Conservation (phyloP, 92 coral and sea anemone species). For the Epizoanthus illoricatus region DNA sequence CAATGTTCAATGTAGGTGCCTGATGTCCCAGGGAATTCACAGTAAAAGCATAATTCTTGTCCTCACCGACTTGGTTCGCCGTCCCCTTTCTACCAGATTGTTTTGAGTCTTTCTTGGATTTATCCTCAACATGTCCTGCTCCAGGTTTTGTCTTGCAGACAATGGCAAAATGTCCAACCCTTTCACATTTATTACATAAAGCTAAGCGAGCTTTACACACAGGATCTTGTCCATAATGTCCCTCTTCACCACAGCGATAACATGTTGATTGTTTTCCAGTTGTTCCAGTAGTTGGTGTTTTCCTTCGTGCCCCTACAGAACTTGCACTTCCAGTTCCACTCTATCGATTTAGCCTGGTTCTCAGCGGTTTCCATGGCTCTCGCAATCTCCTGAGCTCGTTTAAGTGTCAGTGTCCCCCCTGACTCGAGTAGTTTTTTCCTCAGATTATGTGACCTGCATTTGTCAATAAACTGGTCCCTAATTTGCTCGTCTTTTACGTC, state of each 20-base stretch:
- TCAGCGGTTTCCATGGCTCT: slow-evolving; percentile 48
- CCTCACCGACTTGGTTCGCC: slow-evolving; percentile 32
- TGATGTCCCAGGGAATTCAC: slow-evolving; percentile 13
- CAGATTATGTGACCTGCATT: slow-evolving; percentile 40
- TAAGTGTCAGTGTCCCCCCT: slow-evolving; percentile 31
- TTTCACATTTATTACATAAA: slow-evolving; percentile 22
- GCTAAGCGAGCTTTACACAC: slow-evolving; percentile 34
- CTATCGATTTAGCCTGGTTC: slow-evolving; percentile 29
- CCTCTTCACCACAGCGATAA: slow-evolving; percentile 43
- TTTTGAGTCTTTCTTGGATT: slow-evolving; percentile 4
- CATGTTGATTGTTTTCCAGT: slow-evolving; percentile 17
- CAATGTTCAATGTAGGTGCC: slow-evolving; percentile 16
- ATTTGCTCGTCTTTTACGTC: slow-evolving; percentile 28
- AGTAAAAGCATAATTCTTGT: slow-evolving; percentile 26
- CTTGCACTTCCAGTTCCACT: slow-evolving; percentile 20
- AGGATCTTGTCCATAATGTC: slow-evolving; percentile 42
- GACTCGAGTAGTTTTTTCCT: slow-evolving; percentile 41
- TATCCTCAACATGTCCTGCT: slow-evolving; percentile 21
- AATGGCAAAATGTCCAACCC: slow-evolving; percentile 44
- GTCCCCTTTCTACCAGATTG: slow-evolving; percentile 15
- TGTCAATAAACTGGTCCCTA: slow-evolving; percentile 49
- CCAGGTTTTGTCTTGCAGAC: slow-evolving; percentile 38
- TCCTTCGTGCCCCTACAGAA: not conserved
- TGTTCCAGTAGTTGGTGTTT: slow-evolving; percentile 7
- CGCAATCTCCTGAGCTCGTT: slow-evolving; percentile 43